Conservation (phyloP, 53 echinoderm and acorn worm species). For the Stichopus horrens region DNA sequence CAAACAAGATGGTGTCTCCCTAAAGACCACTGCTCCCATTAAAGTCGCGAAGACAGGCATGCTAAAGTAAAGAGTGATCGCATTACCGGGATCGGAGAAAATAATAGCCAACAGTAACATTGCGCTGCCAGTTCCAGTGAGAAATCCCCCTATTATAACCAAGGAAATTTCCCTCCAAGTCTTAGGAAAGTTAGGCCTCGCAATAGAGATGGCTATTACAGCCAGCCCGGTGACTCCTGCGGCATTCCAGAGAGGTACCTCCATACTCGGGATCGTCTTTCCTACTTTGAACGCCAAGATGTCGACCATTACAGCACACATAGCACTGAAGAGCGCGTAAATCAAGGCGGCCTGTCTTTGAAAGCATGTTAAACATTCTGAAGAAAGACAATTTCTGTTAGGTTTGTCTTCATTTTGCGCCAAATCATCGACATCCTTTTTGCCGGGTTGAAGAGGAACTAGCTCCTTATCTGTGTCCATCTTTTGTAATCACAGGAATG, state of each 20-base stretch:
- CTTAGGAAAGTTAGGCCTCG: background rate
- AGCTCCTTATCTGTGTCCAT: too few species aligned
- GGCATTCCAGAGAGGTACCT: slow-evolving; percentile 22
- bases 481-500: too few species aligned
- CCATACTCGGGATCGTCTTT: background rate
- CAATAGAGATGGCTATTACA: background rate
- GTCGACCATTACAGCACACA: slow-evolving; percentile 6
- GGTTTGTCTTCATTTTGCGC: background rate
- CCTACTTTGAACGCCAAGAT: background rate
- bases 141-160: background rate
- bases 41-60: slow-evolving; percentile 11
- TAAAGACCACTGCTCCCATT: background rate
- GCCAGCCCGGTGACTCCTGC: background rate
- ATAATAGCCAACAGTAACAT: slow-evolving; percentile 8
- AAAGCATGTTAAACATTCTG: background rate
- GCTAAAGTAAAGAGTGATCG: slow-evolving; percentile 3
- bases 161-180: background rate
- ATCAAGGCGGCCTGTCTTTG: background rate
- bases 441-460: too few species aligned
- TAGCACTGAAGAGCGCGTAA: background rate
- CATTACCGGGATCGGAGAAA: slow-evolving; percentile 1
- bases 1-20: background rate
- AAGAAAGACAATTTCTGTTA: background rate
- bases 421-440: too few species aligned
- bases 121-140: background rate